Percentiles rank a stretch among this genome's conserved stretches.
These are phyloP conservation scores for Atrina japonica DNA, from an alignment of 2,888 invertebrate species.

Conservation along the genomic window DNA sequence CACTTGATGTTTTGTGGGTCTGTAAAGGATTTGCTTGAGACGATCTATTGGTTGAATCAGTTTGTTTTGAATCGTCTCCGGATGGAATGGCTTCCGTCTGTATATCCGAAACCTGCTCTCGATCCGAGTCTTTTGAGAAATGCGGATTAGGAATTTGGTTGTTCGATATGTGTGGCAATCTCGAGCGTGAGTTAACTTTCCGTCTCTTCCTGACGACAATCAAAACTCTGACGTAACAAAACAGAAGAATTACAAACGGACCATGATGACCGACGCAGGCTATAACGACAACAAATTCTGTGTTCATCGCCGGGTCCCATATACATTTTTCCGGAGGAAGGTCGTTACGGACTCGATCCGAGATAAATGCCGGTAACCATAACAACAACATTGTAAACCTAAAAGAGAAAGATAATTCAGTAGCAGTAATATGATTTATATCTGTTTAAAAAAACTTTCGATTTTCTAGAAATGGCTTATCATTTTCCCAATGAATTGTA, in stretches of 20 bases:
- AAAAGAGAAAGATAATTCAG: too few relatives aligned
- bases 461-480: background rate
- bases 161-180: too few relatives aligned
- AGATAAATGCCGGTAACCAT: slow-evolving; percentile 73
- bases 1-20: too few relatives aligned
- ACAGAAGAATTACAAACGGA: slow-evolving; percentile 67
- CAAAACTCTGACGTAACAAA: slow-evolving; percentile 70
- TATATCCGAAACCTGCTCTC: background rate
- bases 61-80: background rate
- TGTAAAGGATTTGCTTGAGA: background rate
- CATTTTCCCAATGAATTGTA: background rate
- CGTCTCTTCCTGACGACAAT: slow-evolving; percentile 57
- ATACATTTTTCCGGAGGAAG: slow-evolving; percentile 61
- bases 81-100: background rate
- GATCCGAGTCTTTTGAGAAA: background rate
- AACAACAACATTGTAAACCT: slow-evolving; percentile 71
- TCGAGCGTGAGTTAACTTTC: background rate
- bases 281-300: slow-evolving; percentile 71
- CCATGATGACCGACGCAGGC: slow-evolving; percentile 76
- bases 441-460: background rate
- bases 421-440: background rate
- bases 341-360: slow-evolving; percentile 67
- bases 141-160: too few relatives aligned
- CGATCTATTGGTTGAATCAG: background rate
- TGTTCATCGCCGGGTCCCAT: slow-evolving; percentile 75